These are phyloP conservation scores for Chlamydotis undulata DNA, from an alignment of 2,113 vertebrate genomes.

Conservation along the genomic window DNA sequence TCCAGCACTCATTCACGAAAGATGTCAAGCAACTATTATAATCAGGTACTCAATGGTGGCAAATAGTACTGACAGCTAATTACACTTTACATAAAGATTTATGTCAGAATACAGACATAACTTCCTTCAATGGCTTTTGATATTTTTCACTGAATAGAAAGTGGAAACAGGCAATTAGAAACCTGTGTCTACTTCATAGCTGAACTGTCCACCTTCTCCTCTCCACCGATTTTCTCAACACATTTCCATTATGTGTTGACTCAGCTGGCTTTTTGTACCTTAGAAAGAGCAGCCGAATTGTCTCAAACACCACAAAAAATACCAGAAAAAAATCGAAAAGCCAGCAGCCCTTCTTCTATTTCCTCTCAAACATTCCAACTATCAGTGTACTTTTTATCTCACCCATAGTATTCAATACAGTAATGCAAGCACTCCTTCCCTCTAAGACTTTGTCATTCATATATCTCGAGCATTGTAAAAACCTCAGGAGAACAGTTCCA, in stretches of 20 bases:
- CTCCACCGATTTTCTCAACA: neutral
- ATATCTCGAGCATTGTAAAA: neutral
- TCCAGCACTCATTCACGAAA: neutral
- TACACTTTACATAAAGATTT: slow-evolving; percentile 8
- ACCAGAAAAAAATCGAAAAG: neutral
- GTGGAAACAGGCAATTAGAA: slow-evolving; percentile 20
- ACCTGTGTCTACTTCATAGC: neutral
- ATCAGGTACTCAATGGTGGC: neutral
- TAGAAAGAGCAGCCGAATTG: neutral
- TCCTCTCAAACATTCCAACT: neutral
- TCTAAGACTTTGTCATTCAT: neutral
- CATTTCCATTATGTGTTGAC: neutral
- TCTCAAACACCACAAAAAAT: neutral
- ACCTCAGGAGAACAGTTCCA: neutral
- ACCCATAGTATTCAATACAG: neutral
- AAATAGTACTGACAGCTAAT: slow-evolving; percentile 46
- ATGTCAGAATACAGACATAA: neutral
- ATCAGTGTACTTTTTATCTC: neutral
- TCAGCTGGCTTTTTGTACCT: neutral
- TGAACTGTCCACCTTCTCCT: neutral
- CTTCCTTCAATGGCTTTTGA: slow-evolving; percentile 17
- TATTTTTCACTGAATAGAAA: neutral
- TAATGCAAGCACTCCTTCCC: neutral
- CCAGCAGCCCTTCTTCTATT: neutral
- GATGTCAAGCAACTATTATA: neutral